phyloP scores from a whole-genome alignment of 2,888 invertebrate species.

The Sphaerophoria rueppellii region DNA sequence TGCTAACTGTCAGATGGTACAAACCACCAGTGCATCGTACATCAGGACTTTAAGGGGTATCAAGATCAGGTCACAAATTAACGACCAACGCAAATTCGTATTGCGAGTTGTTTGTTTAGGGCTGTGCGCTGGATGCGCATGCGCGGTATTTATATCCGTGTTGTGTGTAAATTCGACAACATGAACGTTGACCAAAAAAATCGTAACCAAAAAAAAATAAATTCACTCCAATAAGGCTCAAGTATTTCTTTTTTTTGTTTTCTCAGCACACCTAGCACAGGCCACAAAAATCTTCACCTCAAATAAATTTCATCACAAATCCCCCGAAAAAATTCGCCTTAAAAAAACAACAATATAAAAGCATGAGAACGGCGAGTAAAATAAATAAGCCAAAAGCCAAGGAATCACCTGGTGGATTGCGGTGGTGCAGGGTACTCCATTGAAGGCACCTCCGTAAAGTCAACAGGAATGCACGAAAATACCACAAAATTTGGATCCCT shows the following conservation, averaged over 20 bases:
- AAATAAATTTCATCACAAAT: conserved; percentile 67
- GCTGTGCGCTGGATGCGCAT: conserved; percentile 42
- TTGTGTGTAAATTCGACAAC: conserved; percentile 74
- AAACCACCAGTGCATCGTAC: conserved; percentile 68
- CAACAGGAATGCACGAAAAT: conserved; percentile 48
- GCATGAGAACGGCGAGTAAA: conserved; percentile 30
- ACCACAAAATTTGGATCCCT: conserved; percentile 28
- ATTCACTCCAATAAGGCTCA: conserved; percentile 66
- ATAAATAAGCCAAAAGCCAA: conserved; percentile 28
- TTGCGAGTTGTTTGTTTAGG: not conserved
- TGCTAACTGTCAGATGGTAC: conserved; percentile 68
- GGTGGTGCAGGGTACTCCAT: not conserved
- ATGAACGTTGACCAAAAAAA: conserved; percentile 53
- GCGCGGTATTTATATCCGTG: conserved; percentile 72
- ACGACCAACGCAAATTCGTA: conserved; percentile 74
- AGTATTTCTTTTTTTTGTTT: conserved; percentile 28
- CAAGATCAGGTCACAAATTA: conserved; percentile 75
- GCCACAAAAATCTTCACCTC: conserved; percentile 73
- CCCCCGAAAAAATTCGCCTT: conserved; percentile 3
- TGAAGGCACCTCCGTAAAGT: conserved; percentile 48
- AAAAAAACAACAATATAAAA: conserved; percentile 15
- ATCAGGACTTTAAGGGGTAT: conserved; percentile 66
- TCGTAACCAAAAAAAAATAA: conserved; percentile 39
- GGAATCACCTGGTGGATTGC: conserved; percentile 66
- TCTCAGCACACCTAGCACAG: conserved; percentile 38